phyloP scores from a whole-genome alignment of 1,140 invertebrate genomes.

The Aricia agestis region DNA sequence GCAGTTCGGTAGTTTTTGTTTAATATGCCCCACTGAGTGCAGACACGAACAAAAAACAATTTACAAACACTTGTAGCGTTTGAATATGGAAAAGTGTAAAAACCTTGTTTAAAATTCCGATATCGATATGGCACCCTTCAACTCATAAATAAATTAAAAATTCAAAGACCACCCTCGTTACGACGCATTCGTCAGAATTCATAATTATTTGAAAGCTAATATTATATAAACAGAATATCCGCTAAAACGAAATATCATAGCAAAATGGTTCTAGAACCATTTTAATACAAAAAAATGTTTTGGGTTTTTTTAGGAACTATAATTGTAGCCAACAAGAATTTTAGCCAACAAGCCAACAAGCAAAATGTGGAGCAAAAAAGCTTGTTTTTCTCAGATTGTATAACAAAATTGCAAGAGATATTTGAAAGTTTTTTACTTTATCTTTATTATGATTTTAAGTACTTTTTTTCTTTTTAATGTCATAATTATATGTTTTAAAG shows the following conservation, averaged over 20 bases:
- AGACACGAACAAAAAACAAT: neutral
- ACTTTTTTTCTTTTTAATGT: too few species aligned
- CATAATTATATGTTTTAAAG: neutral
- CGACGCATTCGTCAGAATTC: conserved; percentile 49
- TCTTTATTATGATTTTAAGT: neutral
- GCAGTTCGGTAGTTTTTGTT: too few species aligned
- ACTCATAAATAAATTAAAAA: conserved; percentile 64
- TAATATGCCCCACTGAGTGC: neutral
- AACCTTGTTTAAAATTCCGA: conserved; percentile 55
- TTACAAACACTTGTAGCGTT: conserved; percentile 11
- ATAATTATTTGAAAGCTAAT: conserved; percentile 35
- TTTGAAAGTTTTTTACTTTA: neutral
- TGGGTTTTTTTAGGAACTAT: too few species aligned
- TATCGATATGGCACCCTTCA: conserved; percentile 47
- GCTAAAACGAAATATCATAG: too few species aligned
- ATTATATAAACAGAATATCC: conserved; percentile 3
- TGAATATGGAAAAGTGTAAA: conserved; percentile 1
- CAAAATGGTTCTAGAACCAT: too few species aligned
- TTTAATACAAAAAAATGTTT: too few species aligned
- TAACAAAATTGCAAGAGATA: neutral
- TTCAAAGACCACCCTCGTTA: conserved; percentile 39
- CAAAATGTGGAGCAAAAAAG: too few species aligned
- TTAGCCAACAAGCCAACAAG: too few species aligned
- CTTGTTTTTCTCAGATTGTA: neutral
- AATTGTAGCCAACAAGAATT: too few species aligned